Base-by-base conservation (phyloP, 2,113 vertebrate genomes). In the Marcusenius ussheri region DNA sequence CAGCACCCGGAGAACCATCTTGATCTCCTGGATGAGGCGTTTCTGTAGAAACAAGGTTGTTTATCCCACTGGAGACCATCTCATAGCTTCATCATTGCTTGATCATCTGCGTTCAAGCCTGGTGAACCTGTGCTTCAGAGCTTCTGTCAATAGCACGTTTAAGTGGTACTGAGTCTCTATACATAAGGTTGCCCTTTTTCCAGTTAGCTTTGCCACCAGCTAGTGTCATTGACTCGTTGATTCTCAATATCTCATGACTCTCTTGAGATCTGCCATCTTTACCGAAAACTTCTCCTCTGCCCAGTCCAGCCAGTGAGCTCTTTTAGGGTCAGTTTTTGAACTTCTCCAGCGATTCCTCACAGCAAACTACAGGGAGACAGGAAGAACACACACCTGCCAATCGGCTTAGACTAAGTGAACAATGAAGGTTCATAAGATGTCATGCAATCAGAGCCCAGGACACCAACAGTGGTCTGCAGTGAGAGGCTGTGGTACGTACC, bases 241-340 rank as follows among this genome's bases (percentile, higher is more conserved):
- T 15, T 70, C 62, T 27, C 27, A 27, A 27, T n/a, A 70, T 70
- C 24, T 31, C 24, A 70, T 39, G 31, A 3, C 74, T 80, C 31
- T 80, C 74, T 80, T 42, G 74, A 42, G 83, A 49, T n/a, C n/a
- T 53, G 21, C 39, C 45, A 1, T 58, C 80, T 83, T 95, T 95
- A 99, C 98, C 0, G 97, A 93, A 90, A 98, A 98, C 83, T 97
- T 98, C 90, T 98, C 98, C 84, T 97, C 95, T 0, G 98, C 98
- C 98, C 98, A 99, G 93, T 99, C 98, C 91, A 99, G 83, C 98
- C 98, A 99, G 94, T 99, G 98, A 2, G 93, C 93, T 92, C 95
- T 96, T 94, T 95, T 95, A 8, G 96, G 93, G 91, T 95, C 93
- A 6, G 94, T 35, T 88, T 0, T 93, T 2, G 96, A 95, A 31